Base-by-base conservation (phyloP, 2,113 vertebrate genomes). In the Himantopus leucocephalus region DNA sequence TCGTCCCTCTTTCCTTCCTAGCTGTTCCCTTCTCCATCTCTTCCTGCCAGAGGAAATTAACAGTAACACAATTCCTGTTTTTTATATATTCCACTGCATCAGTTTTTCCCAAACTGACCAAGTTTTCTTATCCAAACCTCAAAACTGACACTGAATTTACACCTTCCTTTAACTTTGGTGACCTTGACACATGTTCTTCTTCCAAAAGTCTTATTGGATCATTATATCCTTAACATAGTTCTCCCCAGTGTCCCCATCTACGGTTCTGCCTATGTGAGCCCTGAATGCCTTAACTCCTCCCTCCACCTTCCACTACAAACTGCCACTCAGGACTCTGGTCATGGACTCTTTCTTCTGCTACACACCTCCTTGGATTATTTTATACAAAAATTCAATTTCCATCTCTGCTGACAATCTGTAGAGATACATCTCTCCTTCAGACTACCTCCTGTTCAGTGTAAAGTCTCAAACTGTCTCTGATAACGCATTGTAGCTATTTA, bases 31-130 rank as follows among this genome's bases (percentile, higher is more conserved):
- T 85, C 71, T 88, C 32, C 35, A 39, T 29, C n/a, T 90, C 48
- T 76, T 93, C 63, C 79, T 83, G 88, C 30, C 78, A 93, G 66
- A 82, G 58, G 53, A 95, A 94, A 90, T 90, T 30, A 93, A 73
- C 8, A 64, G 82, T 48, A 85, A 82, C 9, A 29, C 16, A 71
- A 37, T 47, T 92, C 70, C 32, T 76, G 15, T 18, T 39, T 39
- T 85, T 90, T 52, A 22, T 50, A 43, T 83, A 53, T 83, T 90
- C 39, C 45, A 55, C 30, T 83, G 66, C 67, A 50, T 76, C 58
- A 60, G 2, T 45, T 92, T 91, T 92, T 53, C 71, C 53, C 67
- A 82, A 72, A 68, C 18, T 64, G 58, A 92, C n/a, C 22, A 50
- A 58, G 21, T 53, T 60, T 96, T 79, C 70, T 35, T 21, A 88